Conservation (phyloP, 2,113 vertebrate species). For the Anguilla japonica region DNA sequence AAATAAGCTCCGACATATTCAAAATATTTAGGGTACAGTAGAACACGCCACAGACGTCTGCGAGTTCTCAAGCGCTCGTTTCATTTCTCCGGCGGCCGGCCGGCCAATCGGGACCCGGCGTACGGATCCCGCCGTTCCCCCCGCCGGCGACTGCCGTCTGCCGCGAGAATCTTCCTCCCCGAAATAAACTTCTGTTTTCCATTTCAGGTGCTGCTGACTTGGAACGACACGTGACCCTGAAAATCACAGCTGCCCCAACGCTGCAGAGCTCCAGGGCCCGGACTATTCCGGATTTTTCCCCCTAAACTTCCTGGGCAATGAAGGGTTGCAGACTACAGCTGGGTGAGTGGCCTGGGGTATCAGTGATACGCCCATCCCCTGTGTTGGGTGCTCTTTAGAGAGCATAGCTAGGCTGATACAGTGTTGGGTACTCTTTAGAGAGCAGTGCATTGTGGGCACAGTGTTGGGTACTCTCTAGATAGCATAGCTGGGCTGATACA, state of each 20-base stretch:
- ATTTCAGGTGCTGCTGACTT: background rate
- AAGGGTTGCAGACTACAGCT: background rate
- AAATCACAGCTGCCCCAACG: background rate
- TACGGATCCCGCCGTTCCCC: background rate
- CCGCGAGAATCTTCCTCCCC: background rate
- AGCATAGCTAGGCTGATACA: background rate
- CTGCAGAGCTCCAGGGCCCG: background rate
- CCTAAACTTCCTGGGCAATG: background rate
- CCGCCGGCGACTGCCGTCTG: background rate
- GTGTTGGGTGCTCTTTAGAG: background rate
- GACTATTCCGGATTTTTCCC: background rate
- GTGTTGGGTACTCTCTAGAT: too few relatives aligned
- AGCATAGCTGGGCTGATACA: too few relatives aligned
- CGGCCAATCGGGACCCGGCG: background rate
- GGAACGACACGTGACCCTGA: background rate
- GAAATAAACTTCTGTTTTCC: background rate
- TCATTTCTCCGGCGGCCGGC: background rate
- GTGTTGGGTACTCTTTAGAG: background rate
- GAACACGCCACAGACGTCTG: background rate
- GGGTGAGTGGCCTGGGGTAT: background rate
- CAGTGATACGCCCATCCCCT: background rate
- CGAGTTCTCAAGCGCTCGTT: background rate
- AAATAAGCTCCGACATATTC: background rate
- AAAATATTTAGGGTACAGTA: conserved; percentile 9
- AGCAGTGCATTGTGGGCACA: too few relatives aligned